These are phyloP conservation scores for Enteromius treurensis DNA, from an alignment of 2,797 vertebrate genomes.

Conservation along the genomic window DNA sequence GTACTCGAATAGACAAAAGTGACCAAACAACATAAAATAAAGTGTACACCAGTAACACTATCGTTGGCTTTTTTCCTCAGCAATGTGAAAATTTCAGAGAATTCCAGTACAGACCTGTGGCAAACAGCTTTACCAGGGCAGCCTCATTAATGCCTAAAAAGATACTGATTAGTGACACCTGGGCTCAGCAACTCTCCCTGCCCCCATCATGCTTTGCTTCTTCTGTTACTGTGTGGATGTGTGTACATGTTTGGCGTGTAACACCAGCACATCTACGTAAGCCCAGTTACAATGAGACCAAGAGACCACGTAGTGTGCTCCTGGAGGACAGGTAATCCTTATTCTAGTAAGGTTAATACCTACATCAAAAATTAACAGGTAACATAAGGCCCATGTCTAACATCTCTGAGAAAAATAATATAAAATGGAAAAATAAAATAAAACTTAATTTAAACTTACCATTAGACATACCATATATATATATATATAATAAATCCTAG, in stretches of 20 bases:
- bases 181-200: constrained; percentile 32
- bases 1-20: no score
- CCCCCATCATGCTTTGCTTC: constrained; percentile 12
- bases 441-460: not conserved
- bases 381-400: not conserved
- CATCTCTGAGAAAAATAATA: not conserved
- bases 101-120: not conserved
- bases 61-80: not conserved
- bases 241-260: not conserved
- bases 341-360: not conserved
- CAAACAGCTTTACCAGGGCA: constrained; percentile 24
- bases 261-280: not conserved
- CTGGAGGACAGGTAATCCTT: constrained; percentile 15
- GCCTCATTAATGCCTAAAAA: constrained; percentile 53
- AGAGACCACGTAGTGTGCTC: not conserved
- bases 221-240: not conserved
- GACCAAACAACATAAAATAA: no score
- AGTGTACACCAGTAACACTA: not conserved
- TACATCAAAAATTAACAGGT: not conserved
- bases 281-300: not conserved
- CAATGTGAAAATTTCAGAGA: not conserved
- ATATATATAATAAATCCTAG: no score
- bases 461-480: no score
- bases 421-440: not conserved
- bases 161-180: constrained; percentile 47